phyloP scores from a whole-genome alignment of 2,797 vertebrate genomes.

The Potorous gilbertii region DNA sequence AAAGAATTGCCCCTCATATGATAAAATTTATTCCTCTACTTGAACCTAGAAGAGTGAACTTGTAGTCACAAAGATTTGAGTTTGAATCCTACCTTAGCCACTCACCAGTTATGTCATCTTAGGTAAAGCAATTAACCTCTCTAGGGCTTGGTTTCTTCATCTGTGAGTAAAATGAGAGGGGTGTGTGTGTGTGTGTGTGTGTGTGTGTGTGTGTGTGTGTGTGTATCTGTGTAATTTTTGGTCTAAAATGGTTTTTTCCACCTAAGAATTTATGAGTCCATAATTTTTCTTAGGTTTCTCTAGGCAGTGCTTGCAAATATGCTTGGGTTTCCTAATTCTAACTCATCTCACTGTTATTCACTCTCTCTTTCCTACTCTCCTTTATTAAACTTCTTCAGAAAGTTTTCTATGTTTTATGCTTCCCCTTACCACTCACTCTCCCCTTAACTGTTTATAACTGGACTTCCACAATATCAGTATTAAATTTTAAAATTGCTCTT shows the following conservation, averaged over 20 bases:
- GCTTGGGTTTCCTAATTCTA: not conserved
- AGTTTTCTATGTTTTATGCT: not conserved
- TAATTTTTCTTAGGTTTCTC: not conserved
- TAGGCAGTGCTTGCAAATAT: no score
- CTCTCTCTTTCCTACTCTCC: not conserved
- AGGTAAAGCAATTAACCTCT: no score
- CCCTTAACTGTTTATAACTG: not conserved
- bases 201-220: no score
- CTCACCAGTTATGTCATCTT: no score
- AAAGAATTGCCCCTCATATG: not conserved
- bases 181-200: no score
- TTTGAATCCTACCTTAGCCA: no score
- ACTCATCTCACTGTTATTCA: not conserved
- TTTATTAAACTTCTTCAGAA: not conserved
- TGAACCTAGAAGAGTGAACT: not conserved
- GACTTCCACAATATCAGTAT: not conserved
- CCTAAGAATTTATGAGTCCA: not conserved
- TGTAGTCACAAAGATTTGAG: not conserved
- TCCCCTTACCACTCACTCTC: not conserved
- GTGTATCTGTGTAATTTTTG: not conserved
- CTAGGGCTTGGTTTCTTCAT: no score
- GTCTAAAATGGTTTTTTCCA: not conserved
- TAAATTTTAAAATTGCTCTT: not conserved
- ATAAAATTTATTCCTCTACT: not conserved
- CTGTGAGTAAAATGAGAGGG: no score